A percentile compares a stretch with the other conserved stretches of the same genome.
phyloP scores from a whole-genome alignment of 2,797 vertebrate species.

The Sylvia borin region DNA sequence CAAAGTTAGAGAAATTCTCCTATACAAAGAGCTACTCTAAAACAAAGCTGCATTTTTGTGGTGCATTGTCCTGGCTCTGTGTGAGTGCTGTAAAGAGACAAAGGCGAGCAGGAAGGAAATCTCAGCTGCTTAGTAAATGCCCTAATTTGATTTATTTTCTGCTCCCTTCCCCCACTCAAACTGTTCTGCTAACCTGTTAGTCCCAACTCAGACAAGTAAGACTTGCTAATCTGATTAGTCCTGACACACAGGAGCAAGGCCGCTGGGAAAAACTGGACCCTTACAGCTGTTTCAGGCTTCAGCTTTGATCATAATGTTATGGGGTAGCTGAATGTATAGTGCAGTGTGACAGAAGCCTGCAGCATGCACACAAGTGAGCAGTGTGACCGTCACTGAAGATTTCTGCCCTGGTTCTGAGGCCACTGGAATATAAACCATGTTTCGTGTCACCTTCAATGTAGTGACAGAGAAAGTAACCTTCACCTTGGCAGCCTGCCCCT shows the following conservation, averaged over 20 bases:
- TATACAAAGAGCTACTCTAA: conserved; percentile 39
- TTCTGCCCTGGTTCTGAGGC: not conserved
- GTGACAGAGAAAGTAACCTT: conserved; percentile 60
- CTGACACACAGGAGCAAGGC: conserved; percentile 30
- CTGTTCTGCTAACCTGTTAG: conserved; percentile 59
- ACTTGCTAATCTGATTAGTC: conserved; percentile 65
- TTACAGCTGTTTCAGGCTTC: conserved; percentile 37
- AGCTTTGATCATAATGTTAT: not conserved
- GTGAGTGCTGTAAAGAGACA: conserved; percentile 44
- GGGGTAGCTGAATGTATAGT: not conserved
- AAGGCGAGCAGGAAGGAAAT: conserved; percentile 42
- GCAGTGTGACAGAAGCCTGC: not conserved
- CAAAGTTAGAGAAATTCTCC: conserved; percentile 32
- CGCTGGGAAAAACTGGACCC: conserved; percentile 30
- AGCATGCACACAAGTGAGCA: conserved; percentile 23
- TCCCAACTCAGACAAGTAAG: conserved; percentile 64
- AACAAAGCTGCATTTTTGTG: conserved; percentile 49
- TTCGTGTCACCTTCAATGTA: conserved; percentile 56
- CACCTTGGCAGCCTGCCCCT: conserved; percentile 36
- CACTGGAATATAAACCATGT: conserved; percentile 35
- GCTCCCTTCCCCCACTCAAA: conserved; percentile 56
- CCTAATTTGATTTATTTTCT: conserved; percentile 58
- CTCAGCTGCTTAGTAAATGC: conserved; percentile 53
- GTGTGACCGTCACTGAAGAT: not conserved
- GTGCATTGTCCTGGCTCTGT: conserved; percentile 53